A percentile compares a stretch with the other conserved stretches of the same genome.
Evolutionary conservation across 2,113 vertebrate species (phyloP).

Genomic region (Indicator maculatus): DNA sequence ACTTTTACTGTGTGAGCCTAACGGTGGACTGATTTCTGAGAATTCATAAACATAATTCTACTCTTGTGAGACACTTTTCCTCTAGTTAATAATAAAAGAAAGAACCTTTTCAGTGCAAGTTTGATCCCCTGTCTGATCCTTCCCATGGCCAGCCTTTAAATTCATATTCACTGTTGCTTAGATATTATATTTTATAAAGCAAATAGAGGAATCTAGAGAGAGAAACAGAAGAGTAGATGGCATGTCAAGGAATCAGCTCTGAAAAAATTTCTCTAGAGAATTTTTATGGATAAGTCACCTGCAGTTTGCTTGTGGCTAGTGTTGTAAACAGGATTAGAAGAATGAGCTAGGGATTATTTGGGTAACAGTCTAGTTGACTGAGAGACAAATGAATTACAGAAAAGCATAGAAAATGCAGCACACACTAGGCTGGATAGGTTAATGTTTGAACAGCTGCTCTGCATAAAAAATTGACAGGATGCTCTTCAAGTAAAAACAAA

Average conservation of each 20-base stretch:
- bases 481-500: background rate
- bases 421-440: background rate
- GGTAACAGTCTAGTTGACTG: conserved; percentile 19
- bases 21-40: background rate
- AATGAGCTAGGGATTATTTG: background rate
- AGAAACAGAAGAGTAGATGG: background rate
- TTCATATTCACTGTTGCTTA: background rate
- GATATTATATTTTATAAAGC: background rate
- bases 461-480: background rate
- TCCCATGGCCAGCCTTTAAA: background rate
- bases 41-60: background rate
- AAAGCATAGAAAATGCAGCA: background rate
- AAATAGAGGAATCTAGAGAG: background rate
- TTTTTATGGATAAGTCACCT: conserved; percentile 34
- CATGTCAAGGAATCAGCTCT: background rate
- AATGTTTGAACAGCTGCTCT: conserved; percentile 47
- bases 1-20: background rate
- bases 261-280: conserved; percentile 11
- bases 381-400: conserved; percentile 45
- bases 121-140: background rate
- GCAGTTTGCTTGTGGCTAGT: conserved; percentile 12
- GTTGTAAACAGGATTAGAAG: conserved; percentile 47
- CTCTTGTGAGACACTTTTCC: background rate
- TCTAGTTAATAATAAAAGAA: background rate
- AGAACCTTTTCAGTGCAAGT: background rate